Conservation (phyloP, 2,888 invertebrate species). For the Amphipoea lucens region DNA sequence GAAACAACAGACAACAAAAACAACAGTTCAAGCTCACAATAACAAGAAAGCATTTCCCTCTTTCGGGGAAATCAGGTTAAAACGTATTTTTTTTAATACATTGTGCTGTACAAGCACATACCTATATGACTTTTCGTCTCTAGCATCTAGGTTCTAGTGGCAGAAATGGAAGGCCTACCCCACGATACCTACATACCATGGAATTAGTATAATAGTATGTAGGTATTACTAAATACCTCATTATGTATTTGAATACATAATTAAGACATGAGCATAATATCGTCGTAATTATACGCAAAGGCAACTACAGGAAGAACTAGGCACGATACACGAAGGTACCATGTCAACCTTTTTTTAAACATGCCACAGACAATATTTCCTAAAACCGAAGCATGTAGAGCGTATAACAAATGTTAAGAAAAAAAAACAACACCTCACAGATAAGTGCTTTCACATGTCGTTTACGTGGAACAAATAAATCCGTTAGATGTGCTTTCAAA, state of each 20-base stretch:
- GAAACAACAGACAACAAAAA: too few species aligned
- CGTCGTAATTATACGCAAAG: not conserved
- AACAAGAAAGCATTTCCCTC: not conserved
- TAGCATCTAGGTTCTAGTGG: not conserved
- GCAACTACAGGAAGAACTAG: not conserved
- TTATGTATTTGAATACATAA: not conserved
- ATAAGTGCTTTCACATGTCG: slow-evolving; percentile 71
- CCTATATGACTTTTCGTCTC: not conserved
- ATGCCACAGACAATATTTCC: slow-evolving; percentile 29
- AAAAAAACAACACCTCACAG: slow-evolving; percentile 58
- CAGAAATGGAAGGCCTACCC: not conserved
- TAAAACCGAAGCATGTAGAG: slow-evolving; percentile 28
- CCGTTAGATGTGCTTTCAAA: slow-evolving; percentile 64
- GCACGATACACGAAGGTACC: not conserved
- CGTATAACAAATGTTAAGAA: slow-evolving; percentile 51
- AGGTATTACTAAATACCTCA: not conserved
- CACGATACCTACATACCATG: not conserved
- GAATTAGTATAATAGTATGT: not conserved
- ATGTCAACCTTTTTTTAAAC: not conserved
- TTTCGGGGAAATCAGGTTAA: not conserved
- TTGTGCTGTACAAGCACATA: not conserved
- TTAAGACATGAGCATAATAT: not conserved
- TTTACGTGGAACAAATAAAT: slow-evolving; percentile 67
- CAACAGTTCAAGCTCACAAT: too few species aligned
- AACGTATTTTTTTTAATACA: not conserved